phyloP scores from a whole-genome alignment of 2,113 vertebrate species.

The Corvus moneduloides region DNA sequence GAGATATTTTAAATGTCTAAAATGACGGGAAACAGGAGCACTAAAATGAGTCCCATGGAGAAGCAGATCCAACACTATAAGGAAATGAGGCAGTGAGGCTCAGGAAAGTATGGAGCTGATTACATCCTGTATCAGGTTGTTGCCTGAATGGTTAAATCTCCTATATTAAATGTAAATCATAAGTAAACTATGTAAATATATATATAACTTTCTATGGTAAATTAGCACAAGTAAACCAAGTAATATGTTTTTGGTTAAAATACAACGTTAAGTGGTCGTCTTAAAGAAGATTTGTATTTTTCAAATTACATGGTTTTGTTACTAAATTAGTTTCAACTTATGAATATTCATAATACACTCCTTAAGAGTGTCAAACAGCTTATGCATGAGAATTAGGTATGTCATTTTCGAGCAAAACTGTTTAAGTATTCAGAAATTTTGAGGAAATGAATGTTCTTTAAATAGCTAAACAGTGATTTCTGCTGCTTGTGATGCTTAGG shows the following conservation, averaged over 20 bases:
- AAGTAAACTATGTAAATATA: neutral
- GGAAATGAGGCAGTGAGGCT: neutral
- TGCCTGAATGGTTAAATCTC: neutral
- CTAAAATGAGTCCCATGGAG: neutral
- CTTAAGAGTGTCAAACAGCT: neutral
- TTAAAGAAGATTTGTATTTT: slow-evolving; percentile 40
- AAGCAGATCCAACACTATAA: accelerated
- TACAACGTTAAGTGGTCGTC: neutral
- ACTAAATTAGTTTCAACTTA: slow-evolving; percentile 42
- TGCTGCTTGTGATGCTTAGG: slow-evolving; percentile 11
- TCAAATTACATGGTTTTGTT: slow-evolving; percentile 47
- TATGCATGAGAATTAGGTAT: slow-evolving; percentile 55
- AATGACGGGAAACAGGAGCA: neutral
- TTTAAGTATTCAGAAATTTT: slow-evolving; percentile 18
- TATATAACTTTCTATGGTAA: neutral
- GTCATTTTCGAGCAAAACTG: neutral
- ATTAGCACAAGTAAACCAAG: neutral
- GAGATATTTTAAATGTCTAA: neutral
- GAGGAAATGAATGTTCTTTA: slow-evolving; percentile 38
- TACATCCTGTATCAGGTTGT: neutral
- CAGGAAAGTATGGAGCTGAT: neutral
- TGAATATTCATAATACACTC: slow-evolving; percentile 58
- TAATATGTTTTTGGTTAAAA: neutral
- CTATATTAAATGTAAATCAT: neutral
- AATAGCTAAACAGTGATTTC: slow-evolving; percentile 27